Percentiles rank a stretch among this genome's conserved stretches.
Conservation (phyloP, 2,797 vertebrate species). For the Chaetodon trifasciatus region DNA sequence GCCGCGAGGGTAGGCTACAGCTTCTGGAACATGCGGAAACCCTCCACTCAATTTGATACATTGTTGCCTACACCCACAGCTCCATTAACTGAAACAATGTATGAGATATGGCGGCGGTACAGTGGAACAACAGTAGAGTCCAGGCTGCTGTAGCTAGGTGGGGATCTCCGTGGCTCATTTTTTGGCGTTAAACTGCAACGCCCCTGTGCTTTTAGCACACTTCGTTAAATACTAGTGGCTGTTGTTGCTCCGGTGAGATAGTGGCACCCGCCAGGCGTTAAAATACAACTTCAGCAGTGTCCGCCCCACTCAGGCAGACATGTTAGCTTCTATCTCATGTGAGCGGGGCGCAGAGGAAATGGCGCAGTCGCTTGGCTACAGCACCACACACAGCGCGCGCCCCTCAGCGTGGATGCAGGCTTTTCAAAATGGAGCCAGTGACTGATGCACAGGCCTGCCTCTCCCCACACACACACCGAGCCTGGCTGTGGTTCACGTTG, state of each 20-base stretch:
- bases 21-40: constrained; percentile 16
- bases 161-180: not conserved
- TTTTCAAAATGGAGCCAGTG: constrained; percentile 75
- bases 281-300: not conserved
- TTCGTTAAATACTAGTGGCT: not conserved
- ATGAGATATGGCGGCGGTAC: not conserved
- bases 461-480: not conserved
- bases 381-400: constrained; percentile 31
- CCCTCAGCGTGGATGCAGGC: constrained; percentile 30
- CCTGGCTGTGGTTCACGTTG: constrained; percentile 14
- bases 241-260: not conserved
- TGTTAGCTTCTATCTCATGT: not conserved
- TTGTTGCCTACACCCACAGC: not conserved
- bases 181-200: not conserved
- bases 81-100: not conserved
- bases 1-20: constrained; percentile 7
- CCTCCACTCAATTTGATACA: not conserved
- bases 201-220: not conserved
- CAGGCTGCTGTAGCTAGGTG: not conserved
- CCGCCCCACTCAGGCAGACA: not conserved
- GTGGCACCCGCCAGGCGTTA: constrained; percentile 6
- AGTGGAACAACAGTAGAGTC: not conserved
- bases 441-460: constrained; percentile 38
- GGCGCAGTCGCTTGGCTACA: constrained; percentile 52
- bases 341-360: constrained; percentile 18